These are phyloP conservation scores for Ceyx cyanopectus DNA, from an alignment of 2,113 vertebrate species.

Conservation along the genomic window DNA sequence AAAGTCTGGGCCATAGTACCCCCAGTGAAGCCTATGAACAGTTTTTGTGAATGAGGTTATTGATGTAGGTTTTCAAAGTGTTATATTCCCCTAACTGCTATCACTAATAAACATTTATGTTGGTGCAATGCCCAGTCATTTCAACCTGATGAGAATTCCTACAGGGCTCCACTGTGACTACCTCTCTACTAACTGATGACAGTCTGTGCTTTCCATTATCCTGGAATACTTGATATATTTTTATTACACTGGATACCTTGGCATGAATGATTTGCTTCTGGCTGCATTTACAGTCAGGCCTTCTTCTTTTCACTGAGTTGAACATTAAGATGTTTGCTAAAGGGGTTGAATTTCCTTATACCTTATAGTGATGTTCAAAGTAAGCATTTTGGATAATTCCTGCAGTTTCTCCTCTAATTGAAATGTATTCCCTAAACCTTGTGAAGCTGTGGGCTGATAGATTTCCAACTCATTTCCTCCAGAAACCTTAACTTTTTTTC, in stretches of 20 bases:
- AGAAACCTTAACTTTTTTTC: constrained; percentile 8
- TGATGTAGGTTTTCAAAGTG: background rate
- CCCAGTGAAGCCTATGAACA: background rate
- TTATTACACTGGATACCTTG: background rate
- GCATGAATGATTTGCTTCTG: background rate
- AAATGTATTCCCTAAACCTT: background rate
- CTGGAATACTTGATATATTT: background rate
- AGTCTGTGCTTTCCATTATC: background rate
- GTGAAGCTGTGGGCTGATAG: background rate
- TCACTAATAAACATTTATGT: background rate
- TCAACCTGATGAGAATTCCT: background rate
- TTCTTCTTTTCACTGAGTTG: background rate
- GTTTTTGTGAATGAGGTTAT: background rate
- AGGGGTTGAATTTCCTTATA: background rate
- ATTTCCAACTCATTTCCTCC: background rate
- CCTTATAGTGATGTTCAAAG: background rate
- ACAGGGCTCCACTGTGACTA: background rate
- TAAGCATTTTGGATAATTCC: background rate
- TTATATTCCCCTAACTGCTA: background rate
- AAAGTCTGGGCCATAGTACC: background rate
- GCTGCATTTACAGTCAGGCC: background rate
- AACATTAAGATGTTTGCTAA: background rate
- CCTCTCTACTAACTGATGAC: background rate
- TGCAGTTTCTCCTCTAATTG: background rate
- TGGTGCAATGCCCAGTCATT: background rate